Conservation (phyloP, 64 coral and sea anemone genomes). For the Cladopsammia gracilis region DNA sequence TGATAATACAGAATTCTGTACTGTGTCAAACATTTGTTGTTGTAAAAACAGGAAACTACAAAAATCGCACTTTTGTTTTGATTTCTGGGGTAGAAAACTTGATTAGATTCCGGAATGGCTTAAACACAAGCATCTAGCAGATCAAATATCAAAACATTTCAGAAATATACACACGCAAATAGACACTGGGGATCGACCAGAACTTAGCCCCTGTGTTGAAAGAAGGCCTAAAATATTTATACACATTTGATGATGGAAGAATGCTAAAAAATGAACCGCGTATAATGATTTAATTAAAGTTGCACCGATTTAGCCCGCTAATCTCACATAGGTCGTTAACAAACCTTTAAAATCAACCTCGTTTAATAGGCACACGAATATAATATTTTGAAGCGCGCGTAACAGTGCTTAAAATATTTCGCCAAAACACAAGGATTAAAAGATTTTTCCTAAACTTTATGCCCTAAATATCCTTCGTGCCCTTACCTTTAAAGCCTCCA, state of each 20-base stretch:
- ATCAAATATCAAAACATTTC: slow-evolving; percentile 22
- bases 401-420: too few relatives aligned
- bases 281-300: slow-evolving; percentile 14
- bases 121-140: neutral
- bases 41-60: neutral
- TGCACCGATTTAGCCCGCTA: neutral
- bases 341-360: too few relatives aligned
- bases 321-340: too few relatives aligned
- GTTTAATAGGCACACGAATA: too few relatives aligned
- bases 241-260: neutral
- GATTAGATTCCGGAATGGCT: neutral
- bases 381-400: too few relatives aligned
- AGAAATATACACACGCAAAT: neutral
- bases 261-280: neutral
- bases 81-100: neutral
- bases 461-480: neutral
- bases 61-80: neutral
- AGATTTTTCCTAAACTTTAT: neutral
- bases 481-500: slow-evolving; percentile 23
- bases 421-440: too few relatives aligned
- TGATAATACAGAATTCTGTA: too few relatives aligned
- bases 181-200: too few relatives aligned
- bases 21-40: too few relatives aligned
- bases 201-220: too few relatives aligned
- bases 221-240: neutral